These are phyloP conservation scores for Cygnus atratus DNA, from an alignment of 2,113 vertebrate species.

Conservation along the genomic window DNA sequence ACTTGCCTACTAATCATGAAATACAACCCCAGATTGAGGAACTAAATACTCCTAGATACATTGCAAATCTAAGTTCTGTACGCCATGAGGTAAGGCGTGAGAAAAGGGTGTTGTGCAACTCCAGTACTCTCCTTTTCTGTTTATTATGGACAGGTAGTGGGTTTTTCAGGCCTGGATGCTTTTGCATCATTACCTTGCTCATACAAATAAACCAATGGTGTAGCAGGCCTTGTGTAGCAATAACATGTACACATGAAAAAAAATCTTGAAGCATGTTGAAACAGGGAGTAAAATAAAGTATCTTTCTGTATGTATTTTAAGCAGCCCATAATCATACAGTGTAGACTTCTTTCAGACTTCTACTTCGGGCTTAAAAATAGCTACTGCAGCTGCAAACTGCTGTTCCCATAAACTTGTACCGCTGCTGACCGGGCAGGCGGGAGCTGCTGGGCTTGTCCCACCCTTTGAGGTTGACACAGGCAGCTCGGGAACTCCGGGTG, in stretches of 20 bases:
- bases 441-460: not conserved
- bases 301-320: conserved; percentile 31
- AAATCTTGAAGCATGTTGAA: not conserved
- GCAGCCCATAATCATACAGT: not conserved
- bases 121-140: not conserved
- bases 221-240: not conserved
- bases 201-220: not conserved
- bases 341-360: not conserved
- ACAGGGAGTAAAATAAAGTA: conserved; percentile 1
- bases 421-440: not conserved
- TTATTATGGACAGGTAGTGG: not conserved
- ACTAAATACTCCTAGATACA: not conserved
- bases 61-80: not conserved
- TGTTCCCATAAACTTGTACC: not conserved
- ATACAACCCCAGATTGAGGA: not conserved
- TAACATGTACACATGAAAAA: not conserved
- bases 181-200: not conserved
- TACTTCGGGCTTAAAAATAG: conserved; percentile 50
- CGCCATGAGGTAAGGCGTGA: not conserved
- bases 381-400: not conserved
- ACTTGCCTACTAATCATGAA: not conserved
- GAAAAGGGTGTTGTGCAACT: not conserved
- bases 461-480: conserved; percentile 12
- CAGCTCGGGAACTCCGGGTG: not conserved
- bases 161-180: not conserved